These are phyloP conservation scores for Ernsta delagoae DNA, from an alignment of 2,888 invertebrate genomes.

Conservation along the genomic window DNA sequence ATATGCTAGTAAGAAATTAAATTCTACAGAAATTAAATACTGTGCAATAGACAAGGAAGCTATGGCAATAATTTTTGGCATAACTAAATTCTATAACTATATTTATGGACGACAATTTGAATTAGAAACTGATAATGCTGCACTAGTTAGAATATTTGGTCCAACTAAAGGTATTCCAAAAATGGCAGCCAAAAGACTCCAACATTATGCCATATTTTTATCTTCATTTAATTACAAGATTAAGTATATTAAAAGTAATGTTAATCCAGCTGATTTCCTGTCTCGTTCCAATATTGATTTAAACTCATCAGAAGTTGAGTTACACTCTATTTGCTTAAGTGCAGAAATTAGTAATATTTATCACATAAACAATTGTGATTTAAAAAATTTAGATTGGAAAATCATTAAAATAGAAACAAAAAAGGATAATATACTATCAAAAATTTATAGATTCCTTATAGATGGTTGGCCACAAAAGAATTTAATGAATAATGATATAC, in stretches of 20 bases:
- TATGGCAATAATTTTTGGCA: conserved; percentile 44
- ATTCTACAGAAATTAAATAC: neutral
- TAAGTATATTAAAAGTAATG: conserved; percentile 37
- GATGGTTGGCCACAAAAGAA: conserved; percentile 38
- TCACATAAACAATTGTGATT: no score
- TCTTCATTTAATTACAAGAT: conserved; percentile 42
- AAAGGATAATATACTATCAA: conserved; percentile 36
- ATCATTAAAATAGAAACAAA: no score
- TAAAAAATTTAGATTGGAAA: no score
- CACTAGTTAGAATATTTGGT: conserved; percentile 49
- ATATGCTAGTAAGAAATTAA: neutral
- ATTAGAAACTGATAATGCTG: conserved; percentile 46
- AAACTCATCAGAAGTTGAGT: no score
- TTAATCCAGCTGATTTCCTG: conserved; percentile 39
- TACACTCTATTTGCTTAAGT: no score
- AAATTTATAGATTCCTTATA: neutral
- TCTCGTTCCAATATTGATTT: conserved; percentile 7
- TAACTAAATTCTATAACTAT: conserved; percentile 46
- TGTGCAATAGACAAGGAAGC: conserved; percentile 39
- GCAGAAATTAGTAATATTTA: no score
- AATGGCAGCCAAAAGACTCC: conserved; percentile 50
- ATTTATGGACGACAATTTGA: conserved; percentile 44
- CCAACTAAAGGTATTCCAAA: conserved; percentile 42
- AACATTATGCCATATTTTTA: conserved; percentile 46
- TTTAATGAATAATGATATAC: conserved; percentile 1